phyloP scores from a whole-genome alignment of 2,797 vertebrate species.

The Enteromius thamalakanensis region DNA sequence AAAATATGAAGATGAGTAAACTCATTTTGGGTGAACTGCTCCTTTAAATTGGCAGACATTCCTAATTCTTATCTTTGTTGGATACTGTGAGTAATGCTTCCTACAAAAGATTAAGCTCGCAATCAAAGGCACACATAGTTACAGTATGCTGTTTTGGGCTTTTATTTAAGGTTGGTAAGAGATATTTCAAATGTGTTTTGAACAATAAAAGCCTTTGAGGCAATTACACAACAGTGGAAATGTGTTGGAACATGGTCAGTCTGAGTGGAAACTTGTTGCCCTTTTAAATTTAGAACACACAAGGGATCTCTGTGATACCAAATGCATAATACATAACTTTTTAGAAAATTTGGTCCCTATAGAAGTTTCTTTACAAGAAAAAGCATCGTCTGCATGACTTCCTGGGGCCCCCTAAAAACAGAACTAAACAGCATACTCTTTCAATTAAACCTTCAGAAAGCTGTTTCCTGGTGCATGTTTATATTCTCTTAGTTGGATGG shows the following conservation, averaged over 20 bases:
- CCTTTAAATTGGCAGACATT: not conserved
- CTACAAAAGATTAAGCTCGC: not conserved
- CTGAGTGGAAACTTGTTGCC: constrained; percentile 44
- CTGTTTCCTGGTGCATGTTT: constrained; percentile 45
- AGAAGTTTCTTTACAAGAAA: constrained; percentile 30
- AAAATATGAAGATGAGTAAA: not conserved
- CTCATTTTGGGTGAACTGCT: not conserved
- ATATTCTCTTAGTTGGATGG: constrained; percentile 41
- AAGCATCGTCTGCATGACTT: constrained; percentile 39
- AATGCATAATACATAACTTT: constrained; percentile 56
- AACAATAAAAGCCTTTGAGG: constrained; percentile 48
- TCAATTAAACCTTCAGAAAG: constrained; percentile 40
- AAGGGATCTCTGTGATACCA: constrained; percentile 53
- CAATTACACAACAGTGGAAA: constrained; percentile 36
- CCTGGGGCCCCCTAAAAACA: constrained; percentile 24
- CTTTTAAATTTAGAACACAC: constrained; percentile 54
- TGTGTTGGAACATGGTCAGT: constrained; percentile 41
- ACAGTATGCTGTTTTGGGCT: not conserved
- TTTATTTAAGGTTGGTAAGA: constrained; percentile 11
- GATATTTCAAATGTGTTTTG: constrained; percentile 35
- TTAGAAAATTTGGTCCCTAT: constrained; percentile 19
- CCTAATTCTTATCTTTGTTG: not conserved
- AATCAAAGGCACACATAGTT: not conserved
- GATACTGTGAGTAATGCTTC: not conserved
- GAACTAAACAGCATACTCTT: constrained; percentile 38